Evolutionary conservation across 2,888 invertebrate species (phyloP), one percentile per base, ranked within the genome.

Genomic region (Acrobasis repandana): DNA sequence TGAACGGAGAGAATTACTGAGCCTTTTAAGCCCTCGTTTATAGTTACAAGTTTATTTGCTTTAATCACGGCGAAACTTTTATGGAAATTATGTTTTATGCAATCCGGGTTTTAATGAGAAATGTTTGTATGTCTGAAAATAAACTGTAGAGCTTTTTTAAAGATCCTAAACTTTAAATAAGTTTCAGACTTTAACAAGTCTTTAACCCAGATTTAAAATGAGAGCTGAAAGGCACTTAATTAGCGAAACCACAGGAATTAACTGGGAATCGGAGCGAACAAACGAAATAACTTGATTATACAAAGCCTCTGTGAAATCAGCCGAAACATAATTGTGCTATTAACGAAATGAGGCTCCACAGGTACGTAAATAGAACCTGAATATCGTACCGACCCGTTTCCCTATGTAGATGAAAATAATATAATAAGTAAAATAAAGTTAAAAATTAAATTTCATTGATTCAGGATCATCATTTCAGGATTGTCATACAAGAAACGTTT

Each of bases 251-350:
- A 34, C 33, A 15, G 34, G 34, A 34, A 52, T 15, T 15, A 33
- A 33, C 51, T 2, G 34, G 33, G 33, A 51, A 34, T 51, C 51
- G 33, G 50, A 50, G 9, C 50, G n/a, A 34, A 34, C 50, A 28
- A 50, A 50, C 51, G 34, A 34, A 52, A 52, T 52, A 34, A 52
- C 51, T 52, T 34, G 34, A 52, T 52, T 52, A 52, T 15, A 34
- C 33, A 33, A 52, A 52, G 51, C 34, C 14, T 14, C 34, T 33
- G 15, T 52, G 51, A 52, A 50, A 52, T 52, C 51, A 52, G 20
- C 51, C 34, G 34, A 33, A 52, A 34, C 51, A 52, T 52, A 33
- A 52, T 52, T 52, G 15, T 34, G 51, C 34, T 52, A 52, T 52
- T 52, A 52, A 20, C 51, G 33, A 15, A 52, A 52, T 52, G 33